Percentiles rank a stretch among this genome's conserved stretches.
Evolutionary conservation across 2,113 vertebrate genomes (phyloP).

Genomic region (Stigmatopora argus): DNA sequence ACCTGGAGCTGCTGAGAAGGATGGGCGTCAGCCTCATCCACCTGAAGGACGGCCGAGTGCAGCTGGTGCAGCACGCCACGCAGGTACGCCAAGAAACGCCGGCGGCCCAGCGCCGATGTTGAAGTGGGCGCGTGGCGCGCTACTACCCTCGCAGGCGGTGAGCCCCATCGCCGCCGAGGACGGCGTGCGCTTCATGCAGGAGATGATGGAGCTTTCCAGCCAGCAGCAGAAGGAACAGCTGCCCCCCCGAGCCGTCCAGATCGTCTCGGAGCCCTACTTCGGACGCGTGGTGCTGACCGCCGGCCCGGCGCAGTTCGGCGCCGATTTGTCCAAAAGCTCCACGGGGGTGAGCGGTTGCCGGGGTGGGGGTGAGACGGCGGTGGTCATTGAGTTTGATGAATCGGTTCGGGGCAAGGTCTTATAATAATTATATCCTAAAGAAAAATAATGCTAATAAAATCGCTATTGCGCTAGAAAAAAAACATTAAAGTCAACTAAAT

Average conservation of each 20-base stretch:
- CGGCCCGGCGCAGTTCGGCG: slow-evolving; percentile 93
- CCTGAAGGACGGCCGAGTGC: slow-evolving; percentile 94
- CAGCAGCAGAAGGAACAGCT: slow-evolving; percentile 98
- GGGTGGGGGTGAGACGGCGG: neutral
- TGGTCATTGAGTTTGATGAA: no score
- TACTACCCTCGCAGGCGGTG: slow-evolving; percentile 73
- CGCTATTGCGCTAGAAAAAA: no score
- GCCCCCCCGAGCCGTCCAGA: slow-evolving; percentile 92
- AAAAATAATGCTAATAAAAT: no score
- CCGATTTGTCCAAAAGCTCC: slow-evolving; percentile 87
- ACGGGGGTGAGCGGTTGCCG: slow-evolving; percentile 76
- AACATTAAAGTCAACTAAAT: no score
- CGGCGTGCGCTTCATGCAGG: slow-evolving; percentile 96
- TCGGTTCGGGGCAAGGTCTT: no score
- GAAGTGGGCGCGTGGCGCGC: no score
- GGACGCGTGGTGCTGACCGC: slow-evolving; percentile 94
- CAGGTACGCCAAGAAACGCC: slow-evolving; percentile 71
- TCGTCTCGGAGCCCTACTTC: slow-evolving; percentile 92
- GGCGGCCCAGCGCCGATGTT: no score
- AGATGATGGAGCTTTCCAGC: slow-evolving; percentile 98
- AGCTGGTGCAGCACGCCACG: slow-evolving; percentile 92
- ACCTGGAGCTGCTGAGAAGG: slow-evolving; percentile 92
- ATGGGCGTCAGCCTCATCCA: slow-evolving; percentile 99
- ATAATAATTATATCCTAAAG: no score
- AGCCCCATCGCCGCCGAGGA: slow-evolving; percentile 94